These are phyloP conservation scores for Ctenicera cuprea DNA, from an alignment of 2,888 invertebrate genomes.

Conservation along the genomic window DNA sequence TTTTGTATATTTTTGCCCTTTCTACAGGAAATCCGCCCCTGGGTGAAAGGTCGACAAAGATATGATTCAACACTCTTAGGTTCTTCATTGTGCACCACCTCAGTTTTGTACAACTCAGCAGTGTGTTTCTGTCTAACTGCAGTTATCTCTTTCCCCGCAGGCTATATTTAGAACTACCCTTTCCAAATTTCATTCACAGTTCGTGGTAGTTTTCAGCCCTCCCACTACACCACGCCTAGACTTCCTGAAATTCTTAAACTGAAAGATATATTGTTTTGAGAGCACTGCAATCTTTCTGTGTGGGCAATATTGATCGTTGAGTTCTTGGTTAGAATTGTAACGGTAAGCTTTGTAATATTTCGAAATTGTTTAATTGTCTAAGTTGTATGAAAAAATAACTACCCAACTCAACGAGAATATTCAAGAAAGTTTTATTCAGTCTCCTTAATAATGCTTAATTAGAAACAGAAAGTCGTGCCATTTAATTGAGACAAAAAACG, in stretches of 20 bases:
- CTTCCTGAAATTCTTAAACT: slow-evolving; percentile 19
- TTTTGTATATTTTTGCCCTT: neutral
- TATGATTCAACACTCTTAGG: slow-evolving; percentile 5
- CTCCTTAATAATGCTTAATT: neutral
- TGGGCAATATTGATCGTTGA: neutral
- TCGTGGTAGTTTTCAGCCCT: slow-evolving; percentile 25
- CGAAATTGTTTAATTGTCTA: neutral
- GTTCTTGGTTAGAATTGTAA: neutral
- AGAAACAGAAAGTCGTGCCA: neutral
- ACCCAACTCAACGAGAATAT: too few species aligned
- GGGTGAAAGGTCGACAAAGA: neutral
- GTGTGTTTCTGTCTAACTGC: slow-evolving; percentile 5
- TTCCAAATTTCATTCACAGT: slow-evolving; percentile 38
- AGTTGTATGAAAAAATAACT: neutral
- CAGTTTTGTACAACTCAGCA: slow-evolving; percentile 20
- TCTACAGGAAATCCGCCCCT: slow-evolving; percentile 28
- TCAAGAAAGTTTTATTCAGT: neutral
- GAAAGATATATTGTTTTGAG: slow-evolving; percentile 7
- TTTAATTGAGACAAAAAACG: too few species aligned
- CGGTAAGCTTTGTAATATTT: neutral
- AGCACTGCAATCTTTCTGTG: neutral
- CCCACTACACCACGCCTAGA: slow-evolving; percentile 27
- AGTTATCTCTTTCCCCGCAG: neutral
- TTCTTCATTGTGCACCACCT: slow-evolving; percentile 28
- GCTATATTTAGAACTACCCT: slow-evolving; percentile 41